Conservation (phyloP, 1,140 invertebrate species). For the Oreohelix idahoensis region DNA sequence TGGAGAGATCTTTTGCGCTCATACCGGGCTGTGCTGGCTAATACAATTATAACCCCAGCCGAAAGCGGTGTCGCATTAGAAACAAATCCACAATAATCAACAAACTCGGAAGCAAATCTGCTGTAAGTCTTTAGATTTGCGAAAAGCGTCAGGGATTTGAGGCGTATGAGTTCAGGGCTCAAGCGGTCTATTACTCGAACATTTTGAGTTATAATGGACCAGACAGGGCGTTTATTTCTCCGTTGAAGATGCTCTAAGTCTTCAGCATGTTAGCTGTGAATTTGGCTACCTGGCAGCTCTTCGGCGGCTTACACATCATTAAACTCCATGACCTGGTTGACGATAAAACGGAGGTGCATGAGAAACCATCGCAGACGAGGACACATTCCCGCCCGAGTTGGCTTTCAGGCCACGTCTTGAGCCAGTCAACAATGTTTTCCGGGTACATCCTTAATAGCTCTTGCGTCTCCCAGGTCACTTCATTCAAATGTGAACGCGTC, state of each 20-base stretch:
- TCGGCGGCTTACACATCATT: neutral
- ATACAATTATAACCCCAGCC: slow-evolving; percentile 49
- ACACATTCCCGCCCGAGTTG: no score
- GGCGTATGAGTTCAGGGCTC: neutral
- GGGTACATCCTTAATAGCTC: no score
- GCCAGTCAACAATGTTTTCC: no score
- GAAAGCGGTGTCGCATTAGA: slow-evolving; percentile 44
- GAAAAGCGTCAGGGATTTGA: neutral
- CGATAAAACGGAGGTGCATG: neutral
- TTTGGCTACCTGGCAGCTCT: neutral
- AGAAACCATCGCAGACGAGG: neutral
- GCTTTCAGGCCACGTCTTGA: no score
- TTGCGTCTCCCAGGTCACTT: no score
- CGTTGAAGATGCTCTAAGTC: neutral
- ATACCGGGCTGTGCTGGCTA: neutral
- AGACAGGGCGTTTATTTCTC: neutral
- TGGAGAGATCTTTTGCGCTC: no score
- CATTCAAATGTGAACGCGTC: no score
- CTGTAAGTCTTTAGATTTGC: slow-evolving; percentile 15
- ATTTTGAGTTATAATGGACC: neutral
- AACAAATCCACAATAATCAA: slow-evolving; percentile 51
- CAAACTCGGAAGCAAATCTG: slow-evolving; percentile 36
- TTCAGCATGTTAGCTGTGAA: neutral
- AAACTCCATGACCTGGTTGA: neutral
- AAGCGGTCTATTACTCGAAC: neutral